These are phyloP conservation scores for Threskiornis aethiopicus DNA, from an alignment of 2,797 vertebrate species.

Conservation along the genomic window DNA sequence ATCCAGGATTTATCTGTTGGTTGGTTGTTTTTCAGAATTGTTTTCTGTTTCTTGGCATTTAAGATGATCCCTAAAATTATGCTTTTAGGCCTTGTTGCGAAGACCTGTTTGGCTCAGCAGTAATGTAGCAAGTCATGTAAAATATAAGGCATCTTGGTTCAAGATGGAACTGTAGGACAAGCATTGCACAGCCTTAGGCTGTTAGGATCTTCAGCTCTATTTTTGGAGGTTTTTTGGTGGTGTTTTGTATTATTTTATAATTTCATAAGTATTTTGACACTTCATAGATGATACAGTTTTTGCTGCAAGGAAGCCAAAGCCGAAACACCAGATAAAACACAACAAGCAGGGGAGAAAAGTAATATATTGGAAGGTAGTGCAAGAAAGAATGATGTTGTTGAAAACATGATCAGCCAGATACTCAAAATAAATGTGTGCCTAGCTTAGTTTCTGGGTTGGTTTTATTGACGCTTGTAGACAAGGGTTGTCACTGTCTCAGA, in stretches of 20 bases:
- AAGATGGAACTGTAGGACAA: background rate
- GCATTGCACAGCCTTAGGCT: background rate
- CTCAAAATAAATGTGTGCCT: background rate
- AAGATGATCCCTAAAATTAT: background rate
- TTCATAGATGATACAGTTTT: background rate
- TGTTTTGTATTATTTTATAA: background rate
- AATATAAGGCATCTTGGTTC: background rate
- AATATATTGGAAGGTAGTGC: background rate
- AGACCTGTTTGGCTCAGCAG: background rate
- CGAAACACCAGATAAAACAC: background rate
- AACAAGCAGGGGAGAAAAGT: background rate
- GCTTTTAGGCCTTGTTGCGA: background rate
- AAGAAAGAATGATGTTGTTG: background rate
- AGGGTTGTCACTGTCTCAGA: background rate
- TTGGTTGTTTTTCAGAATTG: background rate
- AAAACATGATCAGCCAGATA: background rate
- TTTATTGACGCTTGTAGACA: background rate
- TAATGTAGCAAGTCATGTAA: background rate
- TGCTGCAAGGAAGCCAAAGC: background rate
- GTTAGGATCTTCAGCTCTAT: background rate
- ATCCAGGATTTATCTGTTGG: background rate
- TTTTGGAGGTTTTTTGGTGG: background rate
- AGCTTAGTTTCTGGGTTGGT: background rate
- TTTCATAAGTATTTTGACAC: background rate
- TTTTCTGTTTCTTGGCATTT: background rate